phyloP scores from a whole-genome alignment of 2,888 invertebrate genomes.

The Dasysyrphus albostriatus region DNA sequence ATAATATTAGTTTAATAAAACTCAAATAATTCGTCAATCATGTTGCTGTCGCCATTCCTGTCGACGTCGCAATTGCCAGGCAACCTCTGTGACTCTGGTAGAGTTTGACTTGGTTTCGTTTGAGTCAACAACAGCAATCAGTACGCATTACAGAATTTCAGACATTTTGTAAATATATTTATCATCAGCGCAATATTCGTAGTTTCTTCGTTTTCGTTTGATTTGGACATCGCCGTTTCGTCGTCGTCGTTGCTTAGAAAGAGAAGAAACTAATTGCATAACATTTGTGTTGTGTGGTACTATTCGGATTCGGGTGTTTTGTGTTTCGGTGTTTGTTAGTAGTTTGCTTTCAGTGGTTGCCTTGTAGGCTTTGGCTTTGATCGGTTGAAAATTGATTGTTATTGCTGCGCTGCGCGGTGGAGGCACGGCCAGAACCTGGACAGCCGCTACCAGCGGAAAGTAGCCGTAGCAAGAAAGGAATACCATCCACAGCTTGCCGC shows the following conservation, averaged over 20 bases:
- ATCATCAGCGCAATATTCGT: slow-evolving; percentile 66
- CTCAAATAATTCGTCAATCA: slow-evolving; percentile 45
- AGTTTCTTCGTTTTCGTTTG: slow-evolving; percentile 37
- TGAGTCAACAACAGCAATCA: slow-evolving; percentile 61
- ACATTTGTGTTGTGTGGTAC: slow-evolving; percentile 62
- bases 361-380: slow-evolving; percentile 35
- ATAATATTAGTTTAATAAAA: slow-evolving; percentile 36
- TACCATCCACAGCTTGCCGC: slow-evolving; percentile 7
- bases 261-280: slow-evolving; percentile 75
- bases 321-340: slow-evolving; percentile 48
- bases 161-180: slow-evolving; percentile 74
- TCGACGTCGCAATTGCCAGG: slow-evolving; percentile 64
- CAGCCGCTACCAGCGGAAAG: slow-evolving; percentile 49
- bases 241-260: slow-evolving; percentile 59
- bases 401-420: slow-evolving; percentile 40
- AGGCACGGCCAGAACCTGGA: slow-evolving; percentile 31
- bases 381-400: slow-evolving; percentile 43
- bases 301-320: slow-evolving; percentile 68
- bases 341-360: slow-evolving; percentile 27
- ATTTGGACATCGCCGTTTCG: slow-evolving; percentile 53
- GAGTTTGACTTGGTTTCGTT: slow-evolving; percentile 2
- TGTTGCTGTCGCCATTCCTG: slow-evolving; percentile 60
- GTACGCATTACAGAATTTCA: slow-evolving; percentile 64
- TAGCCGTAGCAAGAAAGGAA: slow-evolving; percentile 52
- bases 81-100: slow-evolving; percentile 44